Percentiles rank a stretch among this genome's conserved stretches.
phyloP scores from a whole-genome alignment of 2,113 vertebrate genomes.

The Brienomyrus longianalis region DNA sequence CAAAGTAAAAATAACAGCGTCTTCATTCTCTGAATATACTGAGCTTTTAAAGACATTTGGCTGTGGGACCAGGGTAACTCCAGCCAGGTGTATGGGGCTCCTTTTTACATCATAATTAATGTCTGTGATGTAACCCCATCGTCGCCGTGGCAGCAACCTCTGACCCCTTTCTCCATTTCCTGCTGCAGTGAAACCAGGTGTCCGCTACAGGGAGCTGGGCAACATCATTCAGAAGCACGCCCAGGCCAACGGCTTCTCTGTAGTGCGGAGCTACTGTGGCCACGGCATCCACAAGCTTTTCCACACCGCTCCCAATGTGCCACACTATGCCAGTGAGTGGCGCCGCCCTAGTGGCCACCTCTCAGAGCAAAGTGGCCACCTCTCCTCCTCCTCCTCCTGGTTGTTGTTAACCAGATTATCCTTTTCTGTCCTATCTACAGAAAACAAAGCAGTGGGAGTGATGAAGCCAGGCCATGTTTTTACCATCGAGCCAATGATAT shows the following conservation, averaged over 20 bases:
- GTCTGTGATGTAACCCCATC: neutral
- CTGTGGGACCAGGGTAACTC: neutral
- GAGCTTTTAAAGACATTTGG: neutral
- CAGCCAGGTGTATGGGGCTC: neutral
- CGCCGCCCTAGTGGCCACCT: neutral
- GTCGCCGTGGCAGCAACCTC: neutral
- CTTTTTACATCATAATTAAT: neutral
- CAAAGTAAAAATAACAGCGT: neutral
- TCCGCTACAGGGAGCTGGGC: slow-evolving; percentile 90
- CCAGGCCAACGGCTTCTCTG: slow-evolving; percentile 92
- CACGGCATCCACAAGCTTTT: slow-evolving; percentile 97
- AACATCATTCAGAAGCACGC: slow-evolving; percentile 98
- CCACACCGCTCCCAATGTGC: slow-evolving; percentile 94
- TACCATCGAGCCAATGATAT: slow-evolving; percentile 98
- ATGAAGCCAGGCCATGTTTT: slow-evolving; percentile 98
- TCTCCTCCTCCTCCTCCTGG: too few relatives aligned
- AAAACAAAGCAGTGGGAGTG: slow-evolving; percentile 98
- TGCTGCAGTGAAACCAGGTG: slow-evolving; percentile 85
- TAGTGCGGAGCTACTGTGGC: slow-evolving; percentile 96
- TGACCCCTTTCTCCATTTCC: neutral
- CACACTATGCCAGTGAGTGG: slow-evolving; percentile 84
- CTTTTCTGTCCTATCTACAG: slow-evolving; percentile 53
- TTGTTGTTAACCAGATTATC: neutral
- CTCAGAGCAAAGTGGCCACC: neutral
- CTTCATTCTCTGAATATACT: neutral